Percentiles rank a stretch among this genome's conserved stretches.
Evolutionary conservation across 1,140 invertebrate genomes (phyloP).

Genomic region (Lasioglossum albipes): DNA sequence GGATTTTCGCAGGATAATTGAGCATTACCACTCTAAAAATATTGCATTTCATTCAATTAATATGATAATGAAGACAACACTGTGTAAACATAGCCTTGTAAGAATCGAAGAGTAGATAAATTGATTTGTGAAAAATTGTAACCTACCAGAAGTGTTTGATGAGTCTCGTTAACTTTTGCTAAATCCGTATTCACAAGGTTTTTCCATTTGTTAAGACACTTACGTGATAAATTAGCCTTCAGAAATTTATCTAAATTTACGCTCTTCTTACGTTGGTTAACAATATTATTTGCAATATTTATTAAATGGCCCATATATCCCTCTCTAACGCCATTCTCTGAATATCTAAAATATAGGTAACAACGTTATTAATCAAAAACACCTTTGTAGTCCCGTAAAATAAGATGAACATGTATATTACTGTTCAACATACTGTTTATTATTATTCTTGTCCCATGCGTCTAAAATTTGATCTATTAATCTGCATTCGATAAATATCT

Average conservation of each 20-base stretch:
- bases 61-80: background rate
- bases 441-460: constrained; percentile 84
- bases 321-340: constrained; percentile 80
- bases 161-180: constrained; percentile 83
- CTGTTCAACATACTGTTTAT: constrained; percentile 78
- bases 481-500: constrained; percentile 86
- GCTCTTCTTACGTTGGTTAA: constrained; percentile 77
- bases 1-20: constrained; percentile 80
- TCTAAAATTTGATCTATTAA: constrained; percentile 85
- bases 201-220: constrained; percentile 82
- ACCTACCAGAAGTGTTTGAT: constrained; percentile 81
- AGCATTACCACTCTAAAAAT: constrained; percentile 65
- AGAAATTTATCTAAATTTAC: constrained; percentile 78
- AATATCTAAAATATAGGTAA: constrained; percentile 66
- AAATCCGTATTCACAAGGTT: constrained; percentile 82
- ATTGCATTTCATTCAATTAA: background rate
- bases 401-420: constrained; percentile 14
- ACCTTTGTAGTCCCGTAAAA: background rate
- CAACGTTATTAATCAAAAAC: background rate
- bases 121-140: constrained; percentile 31
- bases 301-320: constrained; percentile 91
- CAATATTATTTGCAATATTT: constrained; percentile 86
- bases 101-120: constrained; percentile 6
- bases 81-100: constrained; percentile 6
- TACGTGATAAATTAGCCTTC: constrained; percentile 81